phyloP scores from a whole-genome alignment of 2,113 vertebrate species.

The Ellobius talpinus region DNA sequence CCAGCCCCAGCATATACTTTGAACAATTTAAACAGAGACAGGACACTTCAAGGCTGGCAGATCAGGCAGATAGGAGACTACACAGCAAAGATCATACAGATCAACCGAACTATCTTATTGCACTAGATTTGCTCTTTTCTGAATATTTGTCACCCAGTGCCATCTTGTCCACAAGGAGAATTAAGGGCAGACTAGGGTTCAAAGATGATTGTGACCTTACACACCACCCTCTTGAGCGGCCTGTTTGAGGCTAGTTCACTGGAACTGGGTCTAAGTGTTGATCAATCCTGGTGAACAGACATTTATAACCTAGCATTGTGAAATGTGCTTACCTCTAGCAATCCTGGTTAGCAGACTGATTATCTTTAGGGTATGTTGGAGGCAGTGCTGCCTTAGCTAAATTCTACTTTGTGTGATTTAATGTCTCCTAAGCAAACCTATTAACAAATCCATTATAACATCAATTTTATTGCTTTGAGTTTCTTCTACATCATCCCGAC shows the following conservation, averaged over 20 bases:
- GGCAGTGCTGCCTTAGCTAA: not conserved
- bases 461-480: not conserved
- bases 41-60: not conserved
- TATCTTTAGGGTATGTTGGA: not conserved
- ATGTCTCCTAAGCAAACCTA: not conserved
- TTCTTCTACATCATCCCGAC: not conserved
- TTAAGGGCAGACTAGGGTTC: not conserved
- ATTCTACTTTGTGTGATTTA: not conserved
- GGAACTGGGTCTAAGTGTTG: not conserved
- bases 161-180: not conserved
- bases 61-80: not conserved
- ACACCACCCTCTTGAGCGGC: not conserved
- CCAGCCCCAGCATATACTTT: not conserved
- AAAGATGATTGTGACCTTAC: not conserved
- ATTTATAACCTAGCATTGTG: not conserved
- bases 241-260: not conserved
- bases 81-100: not conserved
- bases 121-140: not conserved
- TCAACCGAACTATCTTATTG: not conserved
- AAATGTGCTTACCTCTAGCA: not conserved
- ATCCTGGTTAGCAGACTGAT: not conserved
- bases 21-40: not conserved
- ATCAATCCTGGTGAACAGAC: not conserved
- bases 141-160: not conserved
- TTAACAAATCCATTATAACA: not conserved